These are phyloP conservation scores for Stenchaetothrips biformis DNA, from an alignment of 2,888 invertebrate genomes.

Conservation along the genomic window DNA sequence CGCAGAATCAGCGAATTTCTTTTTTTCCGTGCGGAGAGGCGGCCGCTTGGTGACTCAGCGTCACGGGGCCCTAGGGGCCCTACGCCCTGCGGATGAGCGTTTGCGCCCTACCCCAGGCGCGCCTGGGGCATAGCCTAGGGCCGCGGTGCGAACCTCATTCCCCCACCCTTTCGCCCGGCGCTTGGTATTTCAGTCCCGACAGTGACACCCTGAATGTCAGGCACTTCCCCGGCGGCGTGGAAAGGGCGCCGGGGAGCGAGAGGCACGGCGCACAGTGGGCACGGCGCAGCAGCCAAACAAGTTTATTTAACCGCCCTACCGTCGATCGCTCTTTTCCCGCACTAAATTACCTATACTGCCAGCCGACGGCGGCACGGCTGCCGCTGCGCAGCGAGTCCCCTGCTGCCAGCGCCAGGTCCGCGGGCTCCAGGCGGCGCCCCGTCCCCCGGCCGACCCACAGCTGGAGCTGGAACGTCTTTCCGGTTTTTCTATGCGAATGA, in stretches of 20 bases:
- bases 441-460: neutral
- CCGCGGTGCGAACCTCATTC: neutral
- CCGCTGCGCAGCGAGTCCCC: too few relatives aligned
- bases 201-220: conserved; percentile 23
- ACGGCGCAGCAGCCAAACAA: too few relatives aligned
- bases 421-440: neutral
- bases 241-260: neutral
- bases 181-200: conserved; percentile 12
- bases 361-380: too few relatives aligned
- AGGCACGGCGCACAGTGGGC: too few relatives aligned
- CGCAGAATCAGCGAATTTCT: too few relatives aligned
- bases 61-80: neutral
- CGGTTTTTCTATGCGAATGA: too few relatives aligned
- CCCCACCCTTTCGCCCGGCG: neutral
- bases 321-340: too few relatives aligned
- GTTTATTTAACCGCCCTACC: too few relatives aligned
- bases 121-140: too few relatives aligned
- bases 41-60: neutral
- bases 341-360: too few relatives aligned
- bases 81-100: neutral
- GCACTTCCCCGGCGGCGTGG: neutral
- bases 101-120: neutral
- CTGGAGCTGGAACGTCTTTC: too few relatives aligned
- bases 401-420: too few relatives aligned
- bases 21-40: neutral